Evolutionary conservation across 30 jellyfish, hydroid and myxozoan genomes (phyloP).

Genomic region (Chironex yamaguchii): DNA sequence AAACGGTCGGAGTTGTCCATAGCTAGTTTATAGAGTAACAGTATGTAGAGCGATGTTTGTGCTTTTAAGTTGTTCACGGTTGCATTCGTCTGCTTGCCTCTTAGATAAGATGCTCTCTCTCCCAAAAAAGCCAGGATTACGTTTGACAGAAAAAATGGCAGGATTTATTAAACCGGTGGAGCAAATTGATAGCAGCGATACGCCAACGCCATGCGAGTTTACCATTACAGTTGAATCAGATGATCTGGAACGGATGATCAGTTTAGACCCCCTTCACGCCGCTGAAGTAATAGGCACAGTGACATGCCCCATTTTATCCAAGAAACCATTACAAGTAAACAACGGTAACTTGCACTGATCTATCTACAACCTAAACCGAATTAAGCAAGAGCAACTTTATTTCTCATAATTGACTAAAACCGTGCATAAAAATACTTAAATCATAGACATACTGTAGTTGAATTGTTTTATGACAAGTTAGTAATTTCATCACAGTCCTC

Average conservation of each 20-base stretch:
- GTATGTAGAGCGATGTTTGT: too few relatives aligned
- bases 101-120: too few relatives aligned
- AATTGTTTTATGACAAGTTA: too few relatives aligned
- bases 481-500: too few relatives aligned
- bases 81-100: not conserved
- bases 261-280: constrained; percentile 41
- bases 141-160: constrained; percentile 73
- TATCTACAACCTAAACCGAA: not conserved
- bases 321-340: constrained; percentile 27
- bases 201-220: constrained; percentile 35
- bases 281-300: constrained; percentile 65
- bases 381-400: too few relatives aligned
- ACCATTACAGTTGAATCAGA: constrained; percentile 64
- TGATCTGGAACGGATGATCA: constrained; percentile 64
- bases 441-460: too few relatives aligned
- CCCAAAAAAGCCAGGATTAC: constrained; percentile 82
- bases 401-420: too few relatives aligned
- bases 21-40: too few relatives aligned
- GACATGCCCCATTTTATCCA: constrained; percentile 71
- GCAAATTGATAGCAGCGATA: constrained; percentile 15
- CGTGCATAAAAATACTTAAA: too few relatives aligned
- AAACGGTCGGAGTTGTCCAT: too few relatives aligned
- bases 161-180: constrained; percentile 60
- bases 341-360: constrained; percentile 28
- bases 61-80: too few relatives aligned